A percentile compares a stretch with the other conserved stretches of the same genome.
Conservation (phyloP, 1,140 invertebrate species). For the Bombus pyrosoma region DNA sequence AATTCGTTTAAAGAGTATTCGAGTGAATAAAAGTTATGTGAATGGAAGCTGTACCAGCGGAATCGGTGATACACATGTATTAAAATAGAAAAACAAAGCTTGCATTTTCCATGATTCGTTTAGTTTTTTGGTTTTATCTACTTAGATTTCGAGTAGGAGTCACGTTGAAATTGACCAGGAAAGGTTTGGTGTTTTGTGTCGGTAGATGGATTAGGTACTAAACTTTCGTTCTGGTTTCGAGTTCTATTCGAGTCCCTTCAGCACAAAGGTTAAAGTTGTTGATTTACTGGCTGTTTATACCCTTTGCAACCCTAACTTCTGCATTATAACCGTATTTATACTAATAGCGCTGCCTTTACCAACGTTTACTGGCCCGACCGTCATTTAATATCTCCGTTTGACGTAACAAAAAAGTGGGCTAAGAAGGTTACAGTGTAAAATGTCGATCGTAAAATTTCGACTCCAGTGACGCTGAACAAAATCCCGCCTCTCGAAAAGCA, state of each 20-base stretch:
- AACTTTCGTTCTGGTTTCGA: slow-evolving; percentile 55
- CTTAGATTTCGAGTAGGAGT: too few species aligned
- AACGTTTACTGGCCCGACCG: slow-evolving; percentile 63
- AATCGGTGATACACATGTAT: too few species aligned
- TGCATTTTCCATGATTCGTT: too few species aligned
- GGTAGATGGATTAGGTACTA: slow-evolving; percentile 22
- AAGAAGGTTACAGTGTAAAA: slow-evolving; percentile 38
- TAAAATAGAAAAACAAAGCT: too few species aligned
- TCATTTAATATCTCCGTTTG: slow-evolving; percentile 66
- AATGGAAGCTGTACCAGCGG: not conserved
- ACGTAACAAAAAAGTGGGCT: not conserved
- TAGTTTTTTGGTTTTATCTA: not conserved
- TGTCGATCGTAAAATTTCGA: slow-evolving; percentile 56
- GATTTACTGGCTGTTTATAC: slow-evolving; percentile 82
- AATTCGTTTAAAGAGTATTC: not conserved
- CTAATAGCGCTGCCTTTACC: slow-evolving; percentile 74
- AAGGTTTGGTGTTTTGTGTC: not conserved
- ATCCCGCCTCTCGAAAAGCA: not conserved
- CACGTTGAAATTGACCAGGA: too few species aligned
- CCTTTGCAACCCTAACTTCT: slow-evolving; percentile 73
- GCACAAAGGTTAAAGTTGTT: slow-evolving; percentile 64
- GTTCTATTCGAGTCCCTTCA: slow-evolving; percentile 54
- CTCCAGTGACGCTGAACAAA: not conserved
- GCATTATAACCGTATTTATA: slow-evolving; percentile 82
- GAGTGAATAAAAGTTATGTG: not conserved